Evolutionary conservation across 1,140 invertebrate genomes (phyloP), one percentile per base, ranked within the genome.

Genomic region (Andrena cerasifolii): DNA sequence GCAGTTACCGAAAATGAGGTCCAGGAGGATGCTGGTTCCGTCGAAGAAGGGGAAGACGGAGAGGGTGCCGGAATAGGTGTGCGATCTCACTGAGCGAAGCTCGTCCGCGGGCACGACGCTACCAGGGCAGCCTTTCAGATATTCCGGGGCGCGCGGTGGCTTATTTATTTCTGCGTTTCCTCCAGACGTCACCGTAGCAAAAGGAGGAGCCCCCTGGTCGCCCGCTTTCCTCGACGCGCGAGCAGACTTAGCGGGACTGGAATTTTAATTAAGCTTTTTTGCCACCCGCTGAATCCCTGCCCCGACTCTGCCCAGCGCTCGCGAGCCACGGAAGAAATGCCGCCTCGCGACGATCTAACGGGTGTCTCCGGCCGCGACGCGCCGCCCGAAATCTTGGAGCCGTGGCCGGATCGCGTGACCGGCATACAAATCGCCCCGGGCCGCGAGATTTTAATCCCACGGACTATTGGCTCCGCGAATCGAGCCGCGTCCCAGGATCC

Each of bases 211-310:
- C 49, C n/a, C 40, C 74, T 49, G 59, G 47, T 67, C 73, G 77
- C 70, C 83, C 73, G 77, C 70, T 83, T 85, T 82, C 68, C 73
- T 36, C 36, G 26, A 61, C 58, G 53, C 70, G 53, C 70, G 73
- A 43, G 73, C 62, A 81, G 70, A 85, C 79, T 84, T 82, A 67
- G 61, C 73, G 63, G 79, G 67, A 49, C 71, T 84, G 79, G 87
- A 87, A 88, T 88, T 88, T 88, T 88, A 88, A 88, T 88, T 88
- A 88, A 87, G 80, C 83, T 87, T 86, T 86, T 84, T 87, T 70
- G 79, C 72, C 74, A 63, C 33, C 45, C 56, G 47, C 59, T 54
- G 61, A 78, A 74, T 77, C 73, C 68, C 66, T 21, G 67, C 83
- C 76, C 79, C 75, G 67, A 73, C 85, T 66, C 56, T 43, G 53